Evolutionary conservation across 2,888 invertebrate genomes (phyloP), one percentile per base, ranked within the genome.

Genomic region (Gastrophysa polygoni): DNA sequence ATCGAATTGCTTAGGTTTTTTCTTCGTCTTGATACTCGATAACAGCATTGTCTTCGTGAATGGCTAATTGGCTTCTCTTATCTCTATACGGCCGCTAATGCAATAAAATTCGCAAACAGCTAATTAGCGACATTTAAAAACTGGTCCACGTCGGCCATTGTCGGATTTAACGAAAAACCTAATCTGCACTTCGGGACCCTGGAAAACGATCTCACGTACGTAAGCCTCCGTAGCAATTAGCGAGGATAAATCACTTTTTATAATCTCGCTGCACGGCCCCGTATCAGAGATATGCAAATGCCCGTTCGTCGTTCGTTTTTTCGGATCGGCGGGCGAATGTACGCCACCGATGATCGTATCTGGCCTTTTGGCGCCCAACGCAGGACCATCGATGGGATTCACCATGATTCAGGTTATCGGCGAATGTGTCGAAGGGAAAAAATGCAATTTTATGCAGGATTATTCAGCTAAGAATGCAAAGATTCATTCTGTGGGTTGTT

Each of bases 161-260:
- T 47, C 29, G 59, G 64, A 57, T 61, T 64, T 66, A 66, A 52
- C 64, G 64, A 63, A 68, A 66, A 68, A 61, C 59, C 57, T 68
- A 63, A 68, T 68, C 64, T 64, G 61, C 58, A 47, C 66, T 59
- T 59, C 63, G 54, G 59, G 50, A 62, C 61, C 48, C 44, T 44
- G 60, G 7, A 64, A 67, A 69, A 66, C 66, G 66, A 64, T 68
- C 66, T 63, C 66, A 60, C 68, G 64, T 66, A 66, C 63, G 60
- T 57, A 61, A 64, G 58, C 65, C 61, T 62, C 60, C 66, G 58
- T 61, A 63, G 68, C 65, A 71, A 71, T 71, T 71, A 71, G 68
- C 69, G 69, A 64, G 55, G 58, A 70, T 71, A 71, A 70, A 71
- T 71, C 70, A 71, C 69, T 68, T 68, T 70, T 68, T 67, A 68